phyloP scores from a whole-genome alignment of 2,113 vertebrate species.

The Forbesichthys agassizii region DNA sequence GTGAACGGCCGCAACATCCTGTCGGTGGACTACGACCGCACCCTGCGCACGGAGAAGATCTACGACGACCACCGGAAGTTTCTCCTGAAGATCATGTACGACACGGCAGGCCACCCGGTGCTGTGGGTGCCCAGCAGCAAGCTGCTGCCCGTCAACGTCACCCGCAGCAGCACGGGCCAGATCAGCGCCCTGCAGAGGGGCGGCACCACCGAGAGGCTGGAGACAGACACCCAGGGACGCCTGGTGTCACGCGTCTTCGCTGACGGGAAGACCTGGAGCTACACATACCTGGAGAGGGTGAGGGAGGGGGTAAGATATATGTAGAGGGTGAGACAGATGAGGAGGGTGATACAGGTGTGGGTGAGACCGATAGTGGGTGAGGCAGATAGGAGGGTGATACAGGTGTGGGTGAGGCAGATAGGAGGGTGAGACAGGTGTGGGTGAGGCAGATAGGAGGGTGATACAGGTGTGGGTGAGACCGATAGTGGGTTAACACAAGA shows the following conservation, averaged over 20 bases:
- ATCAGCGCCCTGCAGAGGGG: conserved; percentile 94
- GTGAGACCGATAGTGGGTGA: no score
- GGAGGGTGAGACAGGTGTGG: conserved; percentile 81
- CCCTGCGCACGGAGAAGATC: conserved; percentile 95
- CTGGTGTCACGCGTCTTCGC: conserved; percentile 92
- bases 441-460: no score
- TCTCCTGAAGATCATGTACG: conserved; percentile 93
- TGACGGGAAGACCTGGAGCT: conserved; percentile 98
- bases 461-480: background rate
- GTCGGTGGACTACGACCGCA: conserved; percentile 97
- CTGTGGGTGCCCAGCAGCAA: conserved; percentile 98
- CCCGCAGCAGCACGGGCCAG: conserved; percentile 90
- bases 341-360: conserved; percentile 66
- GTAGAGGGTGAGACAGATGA: no score
- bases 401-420: background rate
- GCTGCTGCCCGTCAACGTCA: conserved; percentile 94
- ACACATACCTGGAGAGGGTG: conserved; percentile 97
- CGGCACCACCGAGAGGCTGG: conserved; percentile 87
- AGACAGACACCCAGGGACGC: conserved; percentile 91
- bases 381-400: no score
- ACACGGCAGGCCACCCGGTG: conserved; percentile 90
- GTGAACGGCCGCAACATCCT: conserved; percentile 98
- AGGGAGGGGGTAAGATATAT: background rate
- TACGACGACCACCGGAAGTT: conserved; percentile 99
- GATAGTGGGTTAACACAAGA: no score